These are phyloP conservation scores for Pollimyrus isidori DNA, from an alignment of 2,113 vertebrate species.

Conservation along the genomic window DNA sequence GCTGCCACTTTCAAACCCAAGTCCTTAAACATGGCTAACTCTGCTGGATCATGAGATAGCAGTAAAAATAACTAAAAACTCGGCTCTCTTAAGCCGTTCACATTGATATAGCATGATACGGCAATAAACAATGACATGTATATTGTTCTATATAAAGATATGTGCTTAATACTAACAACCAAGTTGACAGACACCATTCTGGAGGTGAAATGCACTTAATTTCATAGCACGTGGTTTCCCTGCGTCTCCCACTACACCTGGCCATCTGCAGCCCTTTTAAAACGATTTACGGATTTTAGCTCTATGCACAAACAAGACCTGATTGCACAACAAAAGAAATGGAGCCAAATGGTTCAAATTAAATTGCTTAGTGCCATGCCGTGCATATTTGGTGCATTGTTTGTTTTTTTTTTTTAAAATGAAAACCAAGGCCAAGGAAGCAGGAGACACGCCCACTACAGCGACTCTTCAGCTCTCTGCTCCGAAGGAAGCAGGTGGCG, in stretches of 20 bases:
- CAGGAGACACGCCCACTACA: not conserved
- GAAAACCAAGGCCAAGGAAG: not conserved
- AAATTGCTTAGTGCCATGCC: not conserved
- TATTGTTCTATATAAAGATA: not conserved
- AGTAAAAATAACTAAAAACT: not conserved
- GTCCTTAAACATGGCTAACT: not conserved
- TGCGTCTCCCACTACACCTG: not conserved
- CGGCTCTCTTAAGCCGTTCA: not conserved
- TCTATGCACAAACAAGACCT: not conserved
- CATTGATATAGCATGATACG: not conserved
- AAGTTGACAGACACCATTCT: not conserved
- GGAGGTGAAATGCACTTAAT: not conserved
- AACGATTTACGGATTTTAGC: not conserved
- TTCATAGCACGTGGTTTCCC: not conserved
- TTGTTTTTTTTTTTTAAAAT: not conserved
- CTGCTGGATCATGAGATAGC: not conserved
- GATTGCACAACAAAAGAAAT: not conserved
- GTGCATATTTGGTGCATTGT: not conserved
- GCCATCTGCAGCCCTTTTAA: not conserved
- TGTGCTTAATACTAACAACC: not conserved
- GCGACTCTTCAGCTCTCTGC: not conserved
- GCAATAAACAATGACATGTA: not conserved
- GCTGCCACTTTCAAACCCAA: not conserved
- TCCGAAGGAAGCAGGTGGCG: not conserved
- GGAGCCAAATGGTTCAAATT: not conserved